These are phyloP conservation scores for Rhagonycha lutea DNA, from an alignment of 2,888 invertebrate genomes.

Conservation along the genomic window DNA sequence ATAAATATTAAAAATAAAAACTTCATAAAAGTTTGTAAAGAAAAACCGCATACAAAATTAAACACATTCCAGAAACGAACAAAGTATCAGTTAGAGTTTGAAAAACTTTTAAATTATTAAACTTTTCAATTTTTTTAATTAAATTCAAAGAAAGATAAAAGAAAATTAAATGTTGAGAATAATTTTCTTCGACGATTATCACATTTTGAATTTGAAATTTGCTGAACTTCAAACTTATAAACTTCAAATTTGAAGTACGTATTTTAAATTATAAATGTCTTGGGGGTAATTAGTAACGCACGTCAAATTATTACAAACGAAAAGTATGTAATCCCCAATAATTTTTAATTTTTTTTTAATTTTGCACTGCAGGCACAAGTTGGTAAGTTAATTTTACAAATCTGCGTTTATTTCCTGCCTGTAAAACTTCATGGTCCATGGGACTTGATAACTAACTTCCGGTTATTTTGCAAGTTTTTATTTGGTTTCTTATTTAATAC, in stretches of 20 bases:
- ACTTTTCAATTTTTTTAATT: neutral
- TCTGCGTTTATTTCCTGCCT: no score
- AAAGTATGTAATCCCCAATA: neutral
- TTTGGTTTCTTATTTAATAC: no score
- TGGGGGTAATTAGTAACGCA: neutral
- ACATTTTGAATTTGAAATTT: neutral
- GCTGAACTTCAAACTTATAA: neutral
- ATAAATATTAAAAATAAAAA: neutral
- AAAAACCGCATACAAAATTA: neutral
- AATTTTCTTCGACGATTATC: neutral
- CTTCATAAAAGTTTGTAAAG: neutral
- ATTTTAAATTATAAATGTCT: neutral
- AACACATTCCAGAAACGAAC: neutral
- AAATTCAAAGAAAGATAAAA: neutral
- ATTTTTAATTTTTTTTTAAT: neutral
- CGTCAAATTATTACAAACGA: neutral
- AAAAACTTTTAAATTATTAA: neutral
- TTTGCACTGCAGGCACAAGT: no score
- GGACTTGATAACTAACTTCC: no score
- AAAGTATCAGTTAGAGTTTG: neutral
- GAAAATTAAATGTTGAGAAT: neutral
- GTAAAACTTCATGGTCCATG: no score
- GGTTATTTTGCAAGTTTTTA: no score
- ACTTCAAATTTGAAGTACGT: neutral
- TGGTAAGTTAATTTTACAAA: no score